Base-by-base conservation (phyloP, 64 coral and sea anemone genomes). In the Cladopsammia gracilis region DNA sequence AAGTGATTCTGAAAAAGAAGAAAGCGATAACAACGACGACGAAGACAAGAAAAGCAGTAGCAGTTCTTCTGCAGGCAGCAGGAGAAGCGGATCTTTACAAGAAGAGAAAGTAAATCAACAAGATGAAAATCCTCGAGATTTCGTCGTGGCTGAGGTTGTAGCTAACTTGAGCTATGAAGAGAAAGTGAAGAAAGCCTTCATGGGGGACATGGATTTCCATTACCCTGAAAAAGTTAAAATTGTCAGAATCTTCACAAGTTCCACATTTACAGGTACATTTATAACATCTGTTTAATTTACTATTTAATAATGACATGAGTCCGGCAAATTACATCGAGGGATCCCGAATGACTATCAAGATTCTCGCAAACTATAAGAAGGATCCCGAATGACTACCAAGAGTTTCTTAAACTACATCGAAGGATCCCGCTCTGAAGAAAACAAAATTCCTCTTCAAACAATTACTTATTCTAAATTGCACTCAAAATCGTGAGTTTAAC, bases 241-340 rank as follows among this genome's bases (percentile, higher is more conserved):
- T 78, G 97, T 98, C 4, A 86, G 97, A 64, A 98, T 98, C n/a
- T 98, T 98, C 64, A 98, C 97, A 22, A 98, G 96, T 62, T 98
- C 96, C 0, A 98, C 96, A 42, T 98, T 98, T 61, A 98, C 96
- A 60, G 96, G 96, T 98, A 87, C 44, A 22, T 64, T 25, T 11
- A 10, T 64, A 18, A 16, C 9, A 65, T 50, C 15, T 13, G 15
- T 48, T 48, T 42, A 9, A 13, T 10, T 65, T 65, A 85, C 44
- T 7, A 8, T 46, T 64, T 14, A 23, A 16, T 10, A 56, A 56
- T 34, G 34, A 34, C 34, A 34, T 34, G 34, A 34, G 34, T 34
- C 34, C 34, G 34, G 34, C 34, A 34, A 34, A 34, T 34, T 34
- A 34, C 2, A 34, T 34, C 34, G 34, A 34, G 34, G 34, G 34